Percentiles rank a stretch among this genome's conserved stretches.
These are phyloP conservation scores for Tychaedon coryphoeus DNA, from an alignment of 2,113 vertebrate genomes.

Conservation along the genomic window DNA sequence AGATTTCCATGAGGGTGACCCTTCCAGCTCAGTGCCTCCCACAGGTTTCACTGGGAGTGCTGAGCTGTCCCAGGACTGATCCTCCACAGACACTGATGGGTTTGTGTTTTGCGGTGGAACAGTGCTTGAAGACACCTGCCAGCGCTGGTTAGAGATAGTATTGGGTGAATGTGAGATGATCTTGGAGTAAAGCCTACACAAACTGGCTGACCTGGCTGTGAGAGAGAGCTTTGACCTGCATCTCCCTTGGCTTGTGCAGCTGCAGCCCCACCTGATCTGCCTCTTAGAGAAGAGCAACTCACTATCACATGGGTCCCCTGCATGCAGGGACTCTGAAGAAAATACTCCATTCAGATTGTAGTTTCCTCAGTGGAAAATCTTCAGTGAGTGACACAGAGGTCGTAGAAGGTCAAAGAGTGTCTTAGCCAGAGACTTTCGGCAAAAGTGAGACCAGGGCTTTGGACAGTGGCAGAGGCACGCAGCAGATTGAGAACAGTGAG, in stretches of 20 bases:
- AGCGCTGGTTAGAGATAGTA: not conserved
- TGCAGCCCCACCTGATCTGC: not conserved
- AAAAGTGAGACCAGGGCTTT: not conserved
- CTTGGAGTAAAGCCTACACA: not conserved
- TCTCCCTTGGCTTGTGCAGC: not conserved
- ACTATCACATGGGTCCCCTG: not conserved
- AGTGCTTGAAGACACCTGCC: not conserved
- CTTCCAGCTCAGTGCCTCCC: not conserved
- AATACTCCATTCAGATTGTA: fast-evolving
- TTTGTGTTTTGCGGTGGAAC: not conserved
- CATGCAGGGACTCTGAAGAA: not conserved
- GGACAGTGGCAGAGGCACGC: not conserved
- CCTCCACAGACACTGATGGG: not conserved
- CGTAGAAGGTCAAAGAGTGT: not conserved
- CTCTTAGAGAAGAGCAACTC: not conserved
- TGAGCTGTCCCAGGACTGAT: not conserved
- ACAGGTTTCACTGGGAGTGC: not conserved
- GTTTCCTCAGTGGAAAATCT: not conserved
- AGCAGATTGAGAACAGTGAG: not conserved
- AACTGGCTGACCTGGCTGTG: not conserved
- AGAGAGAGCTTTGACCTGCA: not conserved
- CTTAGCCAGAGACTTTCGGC: not conserved
- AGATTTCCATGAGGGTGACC: not conserved
- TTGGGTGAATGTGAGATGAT: not conserved
- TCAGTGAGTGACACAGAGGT: not conserved